phyloP scores from a whole-genome alignment of 2,888 invertebrate genomes.

The Shargacucullia verbasci region DNA sequence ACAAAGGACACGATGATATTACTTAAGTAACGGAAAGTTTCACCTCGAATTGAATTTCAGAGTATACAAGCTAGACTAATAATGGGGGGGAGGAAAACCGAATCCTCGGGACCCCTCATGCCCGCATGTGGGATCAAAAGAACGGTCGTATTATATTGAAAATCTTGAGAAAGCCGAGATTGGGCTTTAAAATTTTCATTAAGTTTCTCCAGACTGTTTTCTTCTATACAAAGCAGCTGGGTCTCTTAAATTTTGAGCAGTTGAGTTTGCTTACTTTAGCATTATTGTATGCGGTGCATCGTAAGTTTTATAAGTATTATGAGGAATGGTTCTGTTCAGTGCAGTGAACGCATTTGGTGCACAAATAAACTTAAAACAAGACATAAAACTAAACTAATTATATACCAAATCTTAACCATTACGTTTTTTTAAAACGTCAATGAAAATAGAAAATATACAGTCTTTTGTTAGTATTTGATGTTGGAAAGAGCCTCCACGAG shows the following conservation, averaged over 20 bases:
- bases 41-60: slow-evolving; percentile 63
- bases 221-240: slow-evolving; percentile 34
- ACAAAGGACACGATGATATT: slow-evolving; percentile 57
- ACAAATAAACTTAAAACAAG: slow-evolving; percentile 21
- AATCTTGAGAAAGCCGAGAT: slow-evolving; percentile 54
- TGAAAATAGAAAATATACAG: background rate
- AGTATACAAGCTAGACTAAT: slow-evolving; percentile 64
- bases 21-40: slow-evolving; percentile 58
- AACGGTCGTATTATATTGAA: slow-evolving; percentile 58
- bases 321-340: slow-evolving; percentile 9
- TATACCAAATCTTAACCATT: slow-evolving; percentile 1
- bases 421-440: background rate
- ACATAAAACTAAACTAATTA: slow-evolving; percentile 15
- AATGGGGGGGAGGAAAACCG: slow-evolving; percentile 52
- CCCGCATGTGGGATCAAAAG: slow-evolving; percentile 60
- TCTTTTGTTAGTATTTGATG: too few relatives aligned
- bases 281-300: slow-evolving; percentile 48
- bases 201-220: slow-evolving; percentile 49
- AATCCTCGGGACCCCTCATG: slow-evolving; percentile 55
- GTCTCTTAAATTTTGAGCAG: slow-evolving; percentile 48
- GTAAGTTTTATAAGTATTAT: slow-evolving; percentile 33
- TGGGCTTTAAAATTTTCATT: slow-evolving; percentile 59
- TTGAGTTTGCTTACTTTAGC: slow-evolving; percentile 42
- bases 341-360: slow-evolving; percentile 26
- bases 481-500: too few relatives aligned